phyloP scores from a whole-genome alignment of 2,797 vertebrate species.

The Phataginus tetradactyla region DNA sequence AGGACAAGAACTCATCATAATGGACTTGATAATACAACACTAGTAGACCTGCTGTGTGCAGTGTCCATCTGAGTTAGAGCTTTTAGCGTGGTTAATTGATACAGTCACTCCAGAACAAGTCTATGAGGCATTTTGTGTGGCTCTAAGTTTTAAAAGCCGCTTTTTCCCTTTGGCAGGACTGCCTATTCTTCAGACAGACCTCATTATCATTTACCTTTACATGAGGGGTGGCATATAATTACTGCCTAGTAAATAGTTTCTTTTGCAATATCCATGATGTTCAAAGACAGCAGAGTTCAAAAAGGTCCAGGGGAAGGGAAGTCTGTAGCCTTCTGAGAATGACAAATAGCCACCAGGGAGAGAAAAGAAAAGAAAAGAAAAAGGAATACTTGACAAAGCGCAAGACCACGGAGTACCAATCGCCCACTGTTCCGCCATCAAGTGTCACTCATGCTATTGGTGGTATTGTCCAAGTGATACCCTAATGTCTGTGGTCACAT shows the following conservation, averaged over 20 bases:
- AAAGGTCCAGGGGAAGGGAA: conserved; percentile 86
- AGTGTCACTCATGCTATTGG: conserved; percentile 80
- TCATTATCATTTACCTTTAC: conserved; percentile 87
- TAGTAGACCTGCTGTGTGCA: conserved; percentile 86
- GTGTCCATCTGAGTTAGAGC: conserved; percentile 86
- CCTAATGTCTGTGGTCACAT: conserved; percentile 59
- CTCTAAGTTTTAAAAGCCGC: conserved; percentile 82
- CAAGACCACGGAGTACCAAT: conserved; percentile 56
- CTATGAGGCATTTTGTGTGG: conserved; percentile 86
- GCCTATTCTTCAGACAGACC: conserved; percentile 81
- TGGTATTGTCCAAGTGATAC: conserved; percentile 68
- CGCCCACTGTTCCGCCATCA: conserved; percentile 70
- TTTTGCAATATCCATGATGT: conserved; percentile 70
- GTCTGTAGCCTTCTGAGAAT: conserved; percentile 83
- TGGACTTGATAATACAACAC: conserved; percentile 89
- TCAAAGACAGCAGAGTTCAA: conserved; percentile 87
- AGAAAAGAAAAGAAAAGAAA: conserved; percentile 63
- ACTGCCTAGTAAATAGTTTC: conserved; percentile 86
- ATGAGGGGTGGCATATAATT: conserved; percentile 85
- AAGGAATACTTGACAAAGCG: conserved; percentile 79
- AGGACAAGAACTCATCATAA: conserved; percentile 90
- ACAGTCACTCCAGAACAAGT: conserved; percentile 88
- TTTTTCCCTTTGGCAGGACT: conserved; percentile 76
- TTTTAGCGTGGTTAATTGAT: conserved; percentile 90
- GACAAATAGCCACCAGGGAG: conserved; percentile 79